Evolutionary conservation across 35 echinoderm and acorn worm species (phyloP), one percentile per base, ranked within the genome.

Genomic region (Amphiura filiformis): DNA sequence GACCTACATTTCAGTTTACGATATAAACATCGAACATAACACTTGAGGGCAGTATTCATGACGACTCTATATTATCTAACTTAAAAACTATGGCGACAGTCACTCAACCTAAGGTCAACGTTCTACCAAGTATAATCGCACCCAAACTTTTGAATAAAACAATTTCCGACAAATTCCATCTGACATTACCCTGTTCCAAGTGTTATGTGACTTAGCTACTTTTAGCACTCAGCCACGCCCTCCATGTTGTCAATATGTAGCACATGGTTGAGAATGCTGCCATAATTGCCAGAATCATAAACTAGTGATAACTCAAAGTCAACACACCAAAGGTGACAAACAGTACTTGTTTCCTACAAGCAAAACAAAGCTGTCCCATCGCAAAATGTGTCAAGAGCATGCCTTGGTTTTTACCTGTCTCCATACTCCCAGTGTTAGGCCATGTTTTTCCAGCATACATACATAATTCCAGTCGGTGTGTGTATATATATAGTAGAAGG

Each of bases 361-460:
- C 41, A 47, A 47, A 47, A 47, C 17, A 47, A 47, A 47, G 41
- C 4, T 11, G 61, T 70, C 61, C 28, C 28, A 13, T 23, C 9
- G 28, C 15, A 70, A 70, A n/a, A 70, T 70, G 61, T 70, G 61
- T 70, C 61, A 70, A 70, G 61, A 70, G 28, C 61, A 70, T 30
- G 28, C 61, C 26, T n/a, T 70, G 7, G 2, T 26, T 70, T 11
- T 3, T 2, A 70, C 61, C 9, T 18, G 15, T 23, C 61, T 5
- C 4, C 9, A n/a, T 47, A 17, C 41, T 17, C 26, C 15, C 28
- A 70, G 61, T 30, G 61, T 70, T 70, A 70, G 61, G 61, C 28
- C 61, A 4, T 70, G 61, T 70, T 70, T 70, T 70, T 70, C 61
- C 61, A 70, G 61, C 61, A 70, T 70, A 70, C 26, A 70, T 70